Conservation (phyloP, 2,797 vertebrate genomes). For the Leontocebus nigricollis region DNA sequence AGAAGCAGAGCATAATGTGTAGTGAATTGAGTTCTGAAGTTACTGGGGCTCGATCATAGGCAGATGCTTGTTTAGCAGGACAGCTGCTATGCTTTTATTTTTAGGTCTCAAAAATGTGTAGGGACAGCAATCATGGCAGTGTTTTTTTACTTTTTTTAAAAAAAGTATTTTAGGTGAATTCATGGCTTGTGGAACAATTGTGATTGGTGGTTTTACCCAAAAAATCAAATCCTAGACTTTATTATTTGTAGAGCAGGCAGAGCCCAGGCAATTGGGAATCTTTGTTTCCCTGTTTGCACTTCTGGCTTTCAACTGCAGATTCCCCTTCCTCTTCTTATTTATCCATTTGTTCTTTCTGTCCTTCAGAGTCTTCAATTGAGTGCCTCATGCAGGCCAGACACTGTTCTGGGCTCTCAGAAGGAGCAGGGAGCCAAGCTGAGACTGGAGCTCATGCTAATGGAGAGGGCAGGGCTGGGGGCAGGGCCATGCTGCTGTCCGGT, state of each 20-base stretch:
- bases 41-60: neutral
- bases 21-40: neutral
- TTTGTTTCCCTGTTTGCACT: neutral
- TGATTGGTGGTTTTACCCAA: neutral
- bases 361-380: neutral
- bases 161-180: constrained; percentile 47
- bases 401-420: neutral
- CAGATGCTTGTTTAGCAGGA: neutral
- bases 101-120: constrained; percentile 37
- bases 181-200: constrained; percentile 23
- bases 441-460: neutral
- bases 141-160: neutral
- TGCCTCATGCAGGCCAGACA: rapidly evolving
- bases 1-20: neutral
- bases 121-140: neutral
- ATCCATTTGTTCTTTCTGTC: neutral
- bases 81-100: constrained; percentile 38
- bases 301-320: neutral
- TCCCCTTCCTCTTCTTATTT: neutral
- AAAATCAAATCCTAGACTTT: constrained; percentile 7
- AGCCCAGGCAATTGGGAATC: neutral
- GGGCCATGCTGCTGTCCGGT: rapidly evolving
- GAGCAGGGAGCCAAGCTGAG: neutral
- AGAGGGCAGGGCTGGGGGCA: neutral
- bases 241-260: neutral